These are phyloP conservation scores for Eupithecia dodoneata DNA, from an alignment of 2,888 invertebrate species.

Conservation along the genomic window DNA sequence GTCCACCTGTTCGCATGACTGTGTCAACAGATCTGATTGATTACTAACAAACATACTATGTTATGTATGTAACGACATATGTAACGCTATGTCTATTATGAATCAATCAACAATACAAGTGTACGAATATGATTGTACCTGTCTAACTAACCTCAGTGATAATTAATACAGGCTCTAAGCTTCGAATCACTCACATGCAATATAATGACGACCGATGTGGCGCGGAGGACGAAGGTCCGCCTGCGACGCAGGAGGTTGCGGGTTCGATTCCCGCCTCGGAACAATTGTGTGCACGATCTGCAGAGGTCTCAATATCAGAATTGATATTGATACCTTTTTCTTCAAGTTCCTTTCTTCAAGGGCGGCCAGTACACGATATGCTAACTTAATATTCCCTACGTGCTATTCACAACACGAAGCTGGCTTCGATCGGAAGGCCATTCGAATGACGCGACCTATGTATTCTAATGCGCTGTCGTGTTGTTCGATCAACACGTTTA, in stretches of 20 bases:
- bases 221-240: no score
- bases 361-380: conserved; percentile 6
- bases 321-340: background rate
- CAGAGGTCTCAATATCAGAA: background rate
- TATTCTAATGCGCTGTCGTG: conserved; percentile 58
- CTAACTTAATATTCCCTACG: conserved; percentile 18
- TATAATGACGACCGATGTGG: no score
- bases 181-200: background rate
- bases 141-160: background rate
- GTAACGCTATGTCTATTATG: background rate
- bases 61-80: no score
- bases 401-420: conserved; percentile 35
- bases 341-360: background rate
- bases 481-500: conserved; percentile 46
- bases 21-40: background rate
- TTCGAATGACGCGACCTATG: conserved; percentile 58
- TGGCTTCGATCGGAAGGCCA: conserved; percentile 55
- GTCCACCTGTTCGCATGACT: background rate
- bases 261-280: no score
- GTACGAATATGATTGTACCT: background rate
- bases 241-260: no score
- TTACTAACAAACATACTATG: background rate
- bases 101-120: background rate
- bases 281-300: no score
- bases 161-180: background rate